These are phyloP conservation scores for Bradypodion pumilum DNA, from an alignment of 2,797 vertebrate genomes.

Conservation along the genomic window DNA sequence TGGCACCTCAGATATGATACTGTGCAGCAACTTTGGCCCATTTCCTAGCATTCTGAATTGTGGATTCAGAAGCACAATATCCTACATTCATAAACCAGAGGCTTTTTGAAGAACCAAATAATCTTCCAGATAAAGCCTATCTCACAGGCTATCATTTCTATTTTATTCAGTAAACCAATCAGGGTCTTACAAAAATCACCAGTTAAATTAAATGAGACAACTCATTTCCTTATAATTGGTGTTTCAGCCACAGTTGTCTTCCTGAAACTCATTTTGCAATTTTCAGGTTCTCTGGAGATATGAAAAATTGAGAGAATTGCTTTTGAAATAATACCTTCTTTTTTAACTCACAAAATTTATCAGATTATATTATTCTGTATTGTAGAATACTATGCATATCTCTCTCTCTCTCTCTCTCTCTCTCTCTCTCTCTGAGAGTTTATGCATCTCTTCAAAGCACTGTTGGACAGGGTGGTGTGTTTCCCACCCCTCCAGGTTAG, in stretches of 20 bases:
- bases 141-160: neutral
- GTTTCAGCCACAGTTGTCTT: constrained; percentile 4
- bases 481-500: too few species aligned
- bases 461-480: too few species aligned
- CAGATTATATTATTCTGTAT: neutral
- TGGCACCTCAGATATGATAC: too few species aligned
- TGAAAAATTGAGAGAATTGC: neutral
- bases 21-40: too few species aligned
- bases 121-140: neutral
- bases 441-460: too few species aligned
- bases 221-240: neutral
- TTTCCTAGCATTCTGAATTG: too few species aligned
- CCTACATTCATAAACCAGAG: neutral
- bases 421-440: too few species aligned
- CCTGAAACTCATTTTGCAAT: neutral
- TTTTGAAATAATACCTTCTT: constrained; percentile 24
- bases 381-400: constrained; percentile 24
- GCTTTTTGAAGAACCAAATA: too few species aligned
- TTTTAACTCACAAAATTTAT: accelerated
- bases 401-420: too few species aligned
- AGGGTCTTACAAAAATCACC: neutral
- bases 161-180: neutral
- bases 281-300: constrained; percentile 7
- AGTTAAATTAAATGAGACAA: neutral
- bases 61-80: too few species aligned